These are phyloP conservation scores for Melinaea menophilus DNA, from an alignment of 2,888 invertebrate species.

Conservation along the genomic window DNA sequence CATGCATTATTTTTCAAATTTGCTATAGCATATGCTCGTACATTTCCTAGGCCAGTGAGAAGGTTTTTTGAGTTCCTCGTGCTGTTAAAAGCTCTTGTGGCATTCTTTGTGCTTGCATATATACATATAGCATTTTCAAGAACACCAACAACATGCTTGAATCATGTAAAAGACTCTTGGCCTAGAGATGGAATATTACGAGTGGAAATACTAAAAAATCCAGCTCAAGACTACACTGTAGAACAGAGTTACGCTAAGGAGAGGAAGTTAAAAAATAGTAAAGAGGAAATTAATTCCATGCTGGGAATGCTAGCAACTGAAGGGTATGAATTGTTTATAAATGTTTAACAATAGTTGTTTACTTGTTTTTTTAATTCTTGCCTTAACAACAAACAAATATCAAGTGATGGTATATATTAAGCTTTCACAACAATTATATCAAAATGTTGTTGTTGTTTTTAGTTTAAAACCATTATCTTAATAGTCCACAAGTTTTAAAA, in stretches of 20 bases:
- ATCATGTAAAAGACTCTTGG: constrained; percentile 93
- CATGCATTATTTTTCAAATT: constrained; percentile 96
- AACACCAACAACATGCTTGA: constrained; percentile 94
- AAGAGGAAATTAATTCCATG: constrained; percentile 78
- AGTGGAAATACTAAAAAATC: constrained; percentile 89
- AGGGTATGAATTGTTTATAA: constrained; percentile 68
- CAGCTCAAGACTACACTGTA: constrained; percentile 85
- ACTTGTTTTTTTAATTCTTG: background rate
- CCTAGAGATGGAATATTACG: constrained; percentile 96
- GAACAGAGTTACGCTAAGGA: constrained; percentile 91
- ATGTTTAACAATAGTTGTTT: too few relatives aligned
- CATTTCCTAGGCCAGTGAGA: constrained; percentile 90
- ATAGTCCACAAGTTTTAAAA: too few relatives aligned
- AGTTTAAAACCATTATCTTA: too few relatives aligned
- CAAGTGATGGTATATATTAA: too few relatives aligned
- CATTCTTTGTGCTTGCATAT: constrained; percentile 94
- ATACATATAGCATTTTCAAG: constrained; percentile 96
- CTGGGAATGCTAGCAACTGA: constrained; percentile 82
- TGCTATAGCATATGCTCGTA: constrained; percentile 93
- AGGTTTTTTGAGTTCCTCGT: constrained; percentile 90
- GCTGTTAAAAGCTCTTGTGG: constrained; percentile 85
- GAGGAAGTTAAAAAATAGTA: constrained; percentile 82
- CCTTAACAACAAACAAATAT: too few relatives aligned
- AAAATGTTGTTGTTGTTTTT: too few relatives aligned
- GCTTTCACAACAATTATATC: too few relatives aligned